phyloP scores from a whole-genome alignment of 2,113 vertebrate species.

The Dipodomys ordii region DNA sequence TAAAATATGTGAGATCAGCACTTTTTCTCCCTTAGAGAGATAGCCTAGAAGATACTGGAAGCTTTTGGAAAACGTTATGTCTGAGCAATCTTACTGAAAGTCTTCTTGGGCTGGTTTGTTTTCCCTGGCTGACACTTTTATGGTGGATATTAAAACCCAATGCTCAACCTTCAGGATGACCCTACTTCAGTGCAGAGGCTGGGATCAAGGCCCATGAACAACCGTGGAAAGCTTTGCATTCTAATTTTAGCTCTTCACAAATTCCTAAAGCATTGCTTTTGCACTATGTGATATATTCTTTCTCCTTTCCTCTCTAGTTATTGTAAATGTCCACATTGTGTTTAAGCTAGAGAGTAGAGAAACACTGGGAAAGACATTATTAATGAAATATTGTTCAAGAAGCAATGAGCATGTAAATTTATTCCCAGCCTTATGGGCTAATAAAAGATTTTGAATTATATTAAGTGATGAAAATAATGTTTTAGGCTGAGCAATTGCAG shows the following conservation, averaged over 20 bases:
- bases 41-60: slow-evolving; percentile 3
- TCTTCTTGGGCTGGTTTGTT: slow-evolving; percentile 47
- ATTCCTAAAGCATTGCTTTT: not conserved
- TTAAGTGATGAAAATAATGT: slow-evolving; percentile 61
- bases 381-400: slow-evolving; percentile 68
- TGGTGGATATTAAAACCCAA: slow-evolving; percentile 47
- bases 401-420: slow-evolving; percentile 57
- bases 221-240: slow-evolving; percentile 40
- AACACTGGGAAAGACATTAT: slow-evolving; percentile 52
- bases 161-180: not conserved
- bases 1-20: slow-evolving; percentile 11
- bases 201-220: not conserved
- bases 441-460: slow-evolving; percentile 58
- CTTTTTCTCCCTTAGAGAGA: not conserved
- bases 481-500: slow-evolving; percentile 71
- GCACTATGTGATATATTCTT: slow-evolving; percentile 17
- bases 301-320: slow-evolving; percentile 3
- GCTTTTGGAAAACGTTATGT: slow-evolving; percentile 18
- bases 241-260: slow-evolving; percentile 49
- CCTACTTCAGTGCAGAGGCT: not conserved
- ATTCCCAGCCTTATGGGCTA: slow-evolving; percentile 40
- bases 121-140: slow-evolving; percentile 36
- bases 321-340: slow-evolving; percentile 51
- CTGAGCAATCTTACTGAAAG: slow-evolving; percentile 52
- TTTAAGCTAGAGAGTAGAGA: slow-evolving; percentile 56